Evolutionary conservation across 2,797 vertebrate species (phyloP), one percentile per base, ranked within the genome.

Genomic region (Alca torda): DNA sequence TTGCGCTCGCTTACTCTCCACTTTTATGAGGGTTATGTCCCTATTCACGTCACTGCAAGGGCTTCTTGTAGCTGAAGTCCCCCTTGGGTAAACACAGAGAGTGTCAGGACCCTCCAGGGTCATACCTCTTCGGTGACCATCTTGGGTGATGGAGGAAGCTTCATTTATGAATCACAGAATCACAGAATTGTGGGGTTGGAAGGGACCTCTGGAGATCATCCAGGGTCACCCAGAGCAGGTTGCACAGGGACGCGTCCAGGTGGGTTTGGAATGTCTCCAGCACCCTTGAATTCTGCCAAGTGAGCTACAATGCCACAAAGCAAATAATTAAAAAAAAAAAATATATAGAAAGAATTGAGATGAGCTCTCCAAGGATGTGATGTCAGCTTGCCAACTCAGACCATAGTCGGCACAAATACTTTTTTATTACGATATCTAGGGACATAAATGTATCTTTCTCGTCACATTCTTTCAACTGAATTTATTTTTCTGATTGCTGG

Each of bases 131-230:
- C 20, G 10, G 28, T 14, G 59, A 33, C 39, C 10, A 2, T 7
- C 33, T 9, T 1, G 0, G 48, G n/a, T 35, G 68, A 67, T 0
- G 4, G 31, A 39, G 53, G 33, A 59, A 76, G 48, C 18, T 18
- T 59, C 28, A 9, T 70, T 70, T 48, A 51, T 89, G 51, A 48
- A 48, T 20, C 18, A 10, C 45, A 45, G 18, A 45, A 19, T 48
- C 45, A 5, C 19, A 20, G 19, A 46, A 9, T 20, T 10, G 46
- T 13, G 46, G 21, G 46, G 46, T 48, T 48, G 46, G 21, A 21
- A 48, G 21, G 46, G 11, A 6, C 46, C 46, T 48, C 46, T 48
- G 46, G 46, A 48, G 46, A 23, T 48, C 46, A 23, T 23, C 46
- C 46, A 48, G 46, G 46, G 46, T 48, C 46, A 48, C 46, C 21